Evolutionary conservation across 2,113 vertebrate genomes (phyloP).

Genomic region (Coturnix japonica): DNA sequence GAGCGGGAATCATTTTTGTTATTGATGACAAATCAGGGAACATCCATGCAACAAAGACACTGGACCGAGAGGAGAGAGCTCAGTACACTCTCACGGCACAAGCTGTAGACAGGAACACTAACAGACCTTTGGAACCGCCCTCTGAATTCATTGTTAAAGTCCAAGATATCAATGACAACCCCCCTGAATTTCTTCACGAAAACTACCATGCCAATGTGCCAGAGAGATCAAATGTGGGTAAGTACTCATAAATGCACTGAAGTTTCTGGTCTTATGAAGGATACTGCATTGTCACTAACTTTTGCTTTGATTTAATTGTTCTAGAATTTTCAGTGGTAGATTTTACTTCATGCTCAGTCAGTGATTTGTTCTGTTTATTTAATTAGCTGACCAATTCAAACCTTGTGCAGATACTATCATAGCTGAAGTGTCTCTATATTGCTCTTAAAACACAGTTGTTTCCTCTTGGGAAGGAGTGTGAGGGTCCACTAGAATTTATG

Average conservation of each 20-base stretch:
- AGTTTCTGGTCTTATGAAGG: background rate
- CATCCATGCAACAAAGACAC: constrained; percentile 97
- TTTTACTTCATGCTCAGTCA: background rate
- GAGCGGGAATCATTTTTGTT: constrained; percentile 97
- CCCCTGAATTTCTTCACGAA: constrained; percentile 93
- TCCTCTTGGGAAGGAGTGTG: background rate
- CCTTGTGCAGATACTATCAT: background rate
- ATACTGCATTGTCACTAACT: background rate
- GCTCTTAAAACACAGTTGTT: background rate
- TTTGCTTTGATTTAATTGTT: background rate
- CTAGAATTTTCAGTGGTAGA: background rate
- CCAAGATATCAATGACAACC: constrained; percentile 99
- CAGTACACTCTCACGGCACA: constrained; percentile 97
- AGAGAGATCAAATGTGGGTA: constrained; percentile 98
- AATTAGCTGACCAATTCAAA: background rate
- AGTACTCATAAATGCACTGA: constrained; percentile 61
- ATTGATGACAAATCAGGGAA: constrained; percentile 99
- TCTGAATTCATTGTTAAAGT: constrained; percentile 99
- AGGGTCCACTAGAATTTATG: background rate
- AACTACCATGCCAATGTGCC: constrained; percentile 95
- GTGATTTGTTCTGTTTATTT: background rate
- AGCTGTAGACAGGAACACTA: constrained; percentile 93
- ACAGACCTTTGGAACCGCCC: constrained; percentile 93
- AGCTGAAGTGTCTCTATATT: background rate
- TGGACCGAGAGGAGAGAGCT: constrained; percentile 96